A percentile compares a stretch with the other conserved stretches of the same genome.
phyloP scores from a whole-genome alignment of 2,797 vertebrate genomes.

The Sebastes nivosus region DNA sequence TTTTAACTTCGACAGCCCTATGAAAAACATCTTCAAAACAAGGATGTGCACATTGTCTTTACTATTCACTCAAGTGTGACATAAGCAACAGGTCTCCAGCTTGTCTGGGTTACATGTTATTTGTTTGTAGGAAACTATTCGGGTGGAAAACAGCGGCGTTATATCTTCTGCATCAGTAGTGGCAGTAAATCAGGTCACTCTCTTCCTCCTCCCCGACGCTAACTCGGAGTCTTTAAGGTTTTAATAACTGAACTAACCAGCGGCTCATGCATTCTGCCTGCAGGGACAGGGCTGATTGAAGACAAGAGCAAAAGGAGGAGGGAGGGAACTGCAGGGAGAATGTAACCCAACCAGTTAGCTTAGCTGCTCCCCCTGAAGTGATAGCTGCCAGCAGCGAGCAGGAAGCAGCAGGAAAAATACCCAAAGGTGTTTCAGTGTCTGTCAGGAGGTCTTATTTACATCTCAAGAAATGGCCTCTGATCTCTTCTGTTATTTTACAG shows the following conservation, averaged over 20 bases:
- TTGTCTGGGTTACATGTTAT: background rate
- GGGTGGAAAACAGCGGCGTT: background rate
- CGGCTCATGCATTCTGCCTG: constrained; percentile 58
- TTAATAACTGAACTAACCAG: constrained; percentile 63
- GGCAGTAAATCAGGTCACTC: constrained; percentile 55
- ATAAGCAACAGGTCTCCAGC: background rate
- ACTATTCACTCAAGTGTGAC: background rate
- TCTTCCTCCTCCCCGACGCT: constrained; percentile 14
- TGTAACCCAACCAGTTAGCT: constrained; percentile 79
- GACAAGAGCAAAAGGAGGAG: constrained; percentile 51
- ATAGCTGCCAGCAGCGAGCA: constrained; percentile 41
- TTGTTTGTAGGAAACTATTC: background rate
- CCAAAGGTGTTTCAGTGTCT: constrained; percentile 41
- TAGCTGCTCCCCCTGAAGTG: constrained; percentile 57
- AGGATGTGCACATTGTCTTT: background rate
- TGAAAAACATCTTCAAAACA: background rate
- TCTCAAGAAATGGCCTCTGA: constrained; percentile 1
- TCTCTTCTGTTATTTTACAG: background rate
- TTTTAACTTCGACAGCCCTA: too few relatives aligned
- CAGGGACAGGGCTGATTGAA: constrained; percentile 75
- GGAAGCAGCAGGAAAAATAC: constrained; percentile 47
- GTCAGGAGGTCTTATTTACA: background rate
- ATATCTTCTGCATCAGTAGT: constrained; percentile 33
- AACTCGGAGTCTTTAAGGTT: constrained; percentile 36
- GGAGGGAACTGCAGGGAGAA: constrained; percentile 72